Evolutionary conservation across 2,797 vertebrate genomes (phyloP), one percentile per base, ranked within the genome.

Genomic region (Erethizon dorsatum): DNA sequence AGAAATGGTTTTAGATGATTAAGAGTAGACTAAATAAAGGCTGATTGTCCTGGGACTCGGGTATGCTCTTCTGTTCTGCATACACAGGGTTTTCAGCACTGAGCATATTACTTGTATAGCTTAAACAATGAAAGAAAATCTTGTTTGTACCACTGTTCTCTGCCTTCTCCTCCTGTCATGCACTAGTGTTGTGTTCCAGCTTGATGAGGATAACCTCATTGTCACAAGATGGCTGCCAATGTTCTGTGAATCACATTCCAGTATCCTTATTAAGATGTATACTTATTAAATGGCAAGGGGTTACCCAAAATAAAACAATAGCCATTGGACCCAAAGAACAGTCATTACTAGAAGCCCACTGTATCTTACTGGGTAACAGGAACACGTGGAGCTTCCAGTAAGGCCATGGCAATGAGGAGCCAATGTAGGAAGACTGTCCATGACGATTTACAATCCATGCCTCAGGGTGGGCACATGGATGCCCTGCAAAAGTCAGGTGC

Each of bases 141-240:
- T 24, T 47, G 33, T 61, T 31, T 52, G 56, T 52, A 1, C 15
- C 33, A 6, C 26, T 9, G 5, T 37, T 33, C 0, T 18, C 20
- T 33, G 2, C 28, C 8, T 22, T 90, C 2, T 26, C 5, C 1
- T 71, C 6, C 0, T 37, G 9, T 22, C 14, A 13, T 12, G 3
- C 14, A 17, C 78, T 69, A 22, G 24, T 45, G 6, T 15, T 57
- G 59, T 59, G 33, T 37, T 18, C 37, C 52, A 22, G 2, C 28
- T 17, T 24, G 31, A 52, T 28, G 31, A 78, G 18, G 17, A 17
- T 33, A 4, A n/a, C 59, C 22, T 37, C 37, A 50, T 28, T 6
- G 18, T 31, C 33, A 73, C 15, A 4, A n/a, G 67, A 8, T 37
- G 24, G 22, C 45, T 47, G 15, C 63, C 26, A 37, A 28, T 33